Base-by-base conservation (phyloP, 2,888 invertebrate genomes). In the Noctua pronuba region DNA sequence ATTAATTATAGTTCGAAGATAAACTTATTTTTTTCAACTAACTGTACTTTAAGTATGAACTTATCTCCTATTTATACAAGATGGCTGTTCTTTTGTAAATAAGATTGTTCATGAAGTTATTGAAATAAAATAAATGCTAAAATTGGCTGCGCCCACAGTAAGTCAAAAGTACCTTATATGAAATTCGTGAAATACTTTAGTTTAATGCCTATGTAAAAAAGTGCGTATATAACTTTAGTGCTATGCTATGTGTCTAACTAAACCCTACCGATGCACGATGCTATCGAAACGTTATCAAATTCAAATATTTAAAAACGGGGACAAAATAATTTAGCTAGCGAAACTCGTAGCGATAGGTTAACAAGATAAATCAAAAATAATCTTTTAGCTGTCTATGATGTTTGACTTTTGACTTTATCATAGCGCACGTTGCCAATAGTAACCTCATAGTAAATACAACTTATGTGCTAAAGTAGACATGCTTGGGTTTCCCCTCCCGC, bases 401-500 rank as follows among this genome's bases (percentile, higher is more conserved):
- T 46, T 62, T 49, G 38, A 62, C 10, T 31, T n/a, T n/a, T n/a
- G n/a, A n/a, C n/a, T n/a, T n/a, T 11, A 18, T 21, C 7, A n/a
- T 60, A 60, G 18, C 7, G 31, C 13, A 21, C 13, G n/a, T 62
- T 28, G 21, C 68, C 52, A 55, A 49, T 24, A 16, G 10, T 35
- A 49, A 44, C 49, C 67, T 62, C 8, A 11, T 24, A 21, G 52
- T 58, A 38, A 46, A 69, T 52, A 62, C 8, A 77, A 60, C 62
- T 82, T 89, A 90, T 3, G 95, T 92, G 68, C 93, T 92, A 89
- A 96, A 96, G 91, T 96, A 96, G 2, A 96, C 94, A 84, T 96
- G 96, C 82, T 95, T 96, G 5, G 95, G 94, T 71, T 93, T 95
- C 7, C 83, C 79, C 7, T 91, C 91, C 0, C 86, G 76, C 16